A percentile compares a stretch with the other conserved stretches of the same genome.
phyloP scores from a whole-genome alignment of 1,140 invertebrate species.

The Drosophila lini region DNA sequence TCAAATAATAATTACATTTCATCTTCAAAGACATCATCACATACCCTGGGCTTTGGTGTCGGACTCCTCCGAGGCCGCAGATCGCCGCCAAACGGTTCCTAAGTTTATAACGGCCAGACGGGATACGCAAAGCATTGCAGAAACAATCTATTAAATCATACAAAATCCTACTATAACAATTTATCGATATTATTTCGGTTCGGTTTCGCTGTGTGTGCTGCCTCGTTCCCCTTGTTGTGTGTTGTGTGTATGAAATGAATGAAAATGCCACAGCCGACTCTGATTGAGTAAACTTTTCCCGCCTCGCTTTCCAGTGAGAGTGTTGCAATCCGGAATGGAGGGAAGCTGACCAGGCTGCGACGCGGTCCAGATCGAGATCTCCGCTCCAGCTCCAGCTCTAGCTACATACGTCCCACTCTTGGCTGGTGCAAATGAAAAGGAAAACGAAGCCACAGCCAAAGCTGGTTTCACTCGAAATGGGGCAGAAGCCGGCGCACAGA shows the following conservation, averaged over 20 bases:
- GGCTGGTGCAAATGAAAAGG: conserved; percentile 49
- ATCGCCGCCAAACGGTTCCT: conserved; percentile 18
- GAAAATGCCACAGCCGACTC: conserved; percentile 25
- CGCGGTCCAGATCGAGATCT: conserved; percentile 39
- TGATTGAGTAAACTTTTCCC: conserved; percentile 45
- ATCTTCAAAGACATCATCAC: not conserved
- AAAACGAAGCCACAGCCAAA: conserved; percentile 32
- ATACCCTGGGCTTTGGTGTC: conserved; percentile 6
- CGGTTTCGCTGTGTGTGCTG: not conserved
- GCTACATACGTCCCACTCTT: conserved; percentile 7
- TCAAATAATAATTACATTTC: not conserved
- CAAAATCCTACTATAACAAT: conserved; percentile 19
- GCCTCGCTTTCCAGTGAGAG: conserved; percentile 35
- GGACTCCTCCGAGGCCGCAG: not conserved
- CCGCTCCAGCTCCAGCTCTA: not conserved
- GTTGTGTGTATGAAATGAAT: conserved; percentile 30
- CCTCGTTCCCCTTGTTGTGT: not conserved
- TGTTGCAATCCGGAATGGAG: conserved; percentile 30
- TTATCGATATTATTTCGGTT: conserved; percentile 1
- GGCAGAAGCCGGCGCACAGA: conserved; percentile 33
- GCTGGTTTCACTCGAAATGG: conserved; percentile 42
- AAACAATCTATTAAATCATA: conserved; percentile 20
- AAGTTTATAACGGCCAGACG: conserved; percentile 30
- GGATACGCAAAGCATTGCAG: conserved; percentile 37
- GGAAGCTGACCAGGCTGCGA: conserved; percentile 31